phyloP scores from a whole-genome alignment of 2,888 invertebrate species.

The Drosophila incognita region DNA sequence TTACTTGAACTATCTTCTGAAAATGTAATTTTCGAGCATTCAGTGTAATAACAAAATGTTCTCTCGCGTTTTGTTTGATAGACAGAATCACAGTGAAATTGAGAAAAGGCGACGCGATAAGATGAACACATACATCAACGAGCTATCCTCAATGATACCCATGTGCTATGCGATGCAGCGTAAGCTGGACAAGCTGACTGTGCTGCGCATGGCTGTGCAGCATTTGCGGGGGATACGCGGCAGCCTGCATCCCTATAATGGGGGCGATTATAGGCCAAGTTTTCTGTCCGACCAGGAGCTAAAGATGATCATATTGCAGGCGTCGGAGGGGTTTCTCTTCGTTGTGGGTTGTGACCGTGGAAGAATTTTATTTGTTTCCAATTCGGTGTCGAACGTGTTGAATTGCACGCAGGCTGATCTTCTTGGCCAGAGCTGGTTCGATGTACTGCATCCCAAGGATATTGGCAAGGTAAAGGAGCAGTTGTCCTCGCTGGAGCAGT shows the following conservation, averaged over 20 bases:
- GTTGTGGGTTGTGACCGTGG: slow-evolving; percentile 97
- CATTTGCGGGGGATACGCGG: slow-evolving; percentile 93
- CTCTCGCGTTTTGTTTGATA: slow-evolving; percentile 78
- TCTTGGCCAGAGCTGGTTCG: slow-evolving; percentile 96
- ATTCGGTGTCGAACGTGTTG: slow-evolving; percentile 92
- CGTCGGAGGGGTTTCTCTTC: slow-evolving; percentile 95
- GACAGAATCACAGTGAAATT: slow-evolving; percentile 98
- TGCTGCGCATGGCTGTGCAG: slow-evolving; percentile 96
- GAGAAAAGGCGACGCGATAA: slow-evolving; percentile 97
- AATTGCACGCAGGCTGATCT: slow-evolving; percentile 94
- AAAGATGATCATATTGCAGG: slow-evolving; percentile 93
- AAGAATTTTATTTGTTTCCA: slow-evolving; percentile 94
- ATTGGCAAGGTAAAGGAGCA: slow-evolving; percentile 98
- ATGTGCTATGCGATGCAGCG: slow-evolving; percentile 97
- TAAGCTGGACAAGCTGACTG: slow-evolving; percentile 96
- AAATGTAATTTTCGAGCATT: neutral
- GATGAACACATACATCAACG: slow-evolving; percentile 97
- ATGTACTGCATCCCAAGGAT: slow-evolving; percentile 97
- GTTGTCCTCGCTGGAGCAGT: slow-evolving; percentile 94
- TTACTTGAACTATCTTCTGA: neutral
- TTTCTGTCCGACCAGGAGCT: slow-evolving; percentile 95
- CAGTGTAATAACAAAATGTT: slow-evolving; percentile 4
- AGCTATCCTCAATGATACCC: slow-evolving; percentile 95
- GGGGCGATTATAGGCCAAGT: slow-evolving; percentile 91
- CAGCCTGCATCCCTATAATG: slow-evolving; percentile 90